Percentiles rank a stretch among this genome's conserved stretches.
Conservation (phyloP, 1,140 invertebrate genomes). For the Drosophila dunni region DNA sequence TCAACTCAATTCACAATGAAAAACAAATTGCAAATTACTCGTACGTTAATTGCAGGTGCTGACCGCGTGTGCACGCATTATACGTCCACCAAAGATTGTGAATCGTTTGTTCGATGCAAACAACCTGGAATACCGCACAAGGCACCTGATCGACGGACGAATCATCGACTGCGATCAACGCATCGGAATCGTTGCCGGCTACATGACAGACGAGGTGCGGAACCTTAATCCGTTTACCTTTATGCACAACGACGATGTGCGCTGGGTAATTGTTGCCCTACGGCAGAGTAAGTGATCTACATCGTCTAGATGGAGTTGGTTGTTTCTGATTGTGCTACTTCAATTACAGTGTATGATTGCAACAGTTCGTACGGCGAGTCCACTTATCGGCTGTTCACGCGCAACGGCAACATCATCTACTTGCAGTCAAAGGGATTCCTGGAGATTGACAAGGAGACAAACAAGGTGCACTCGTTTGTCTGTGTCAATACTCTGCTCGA, state of each 20-base stretch:
- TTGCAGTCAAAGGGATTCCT: conserved; percentile 91
- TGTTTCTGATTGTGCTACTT: neutral
- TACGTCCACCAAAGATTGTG: conserved; percentile 88
- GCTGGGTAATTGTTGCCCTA: conserved; percentile 92
- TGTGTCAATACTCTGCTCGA: conserved; percentile 93
- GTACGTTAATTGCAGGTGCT: conserved; percentile 86
- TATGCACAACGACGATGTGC: conserved; percentile 93
- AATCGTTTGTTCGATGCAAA: conserved; percentile 90
- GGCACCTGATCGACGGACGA: conserved; percentile 92
- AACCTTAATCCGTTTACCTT: conserved; percentile 93
- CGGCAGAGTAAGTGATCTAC: conserved; percentile 90
- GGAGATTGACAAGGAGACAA: conserved; percentile 89
- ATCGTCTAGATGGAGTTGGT: neutral
- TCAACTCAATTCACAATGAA: neutral
- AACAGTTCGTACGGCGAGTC: conserved; percentile 90
- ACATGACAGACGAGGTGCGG: conserved; percentile 92
- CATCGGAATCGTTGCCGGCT: conserved; percentile 93
- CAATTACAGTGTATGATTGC: conserved; percentile 91
- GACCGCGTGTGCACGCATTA: conserved; percentile 88
- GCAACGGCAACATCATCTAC: conserved; percentile 92
- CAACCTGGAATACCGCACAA: conserved; percentile 93
- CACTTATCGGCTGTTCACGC: conserved; percentile 91
- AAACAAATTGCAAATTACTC: too few species aligned
- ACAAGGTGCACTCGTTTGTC: conserved; percentile 91
- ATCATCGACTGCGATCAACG: conserved; percentile 94